Evolutionary conservation across 2,113 vertebrate genomes (phyloP), one percentile per base, ranked within the genome.

Genomic region (Chionodraco myersi): DNA sequence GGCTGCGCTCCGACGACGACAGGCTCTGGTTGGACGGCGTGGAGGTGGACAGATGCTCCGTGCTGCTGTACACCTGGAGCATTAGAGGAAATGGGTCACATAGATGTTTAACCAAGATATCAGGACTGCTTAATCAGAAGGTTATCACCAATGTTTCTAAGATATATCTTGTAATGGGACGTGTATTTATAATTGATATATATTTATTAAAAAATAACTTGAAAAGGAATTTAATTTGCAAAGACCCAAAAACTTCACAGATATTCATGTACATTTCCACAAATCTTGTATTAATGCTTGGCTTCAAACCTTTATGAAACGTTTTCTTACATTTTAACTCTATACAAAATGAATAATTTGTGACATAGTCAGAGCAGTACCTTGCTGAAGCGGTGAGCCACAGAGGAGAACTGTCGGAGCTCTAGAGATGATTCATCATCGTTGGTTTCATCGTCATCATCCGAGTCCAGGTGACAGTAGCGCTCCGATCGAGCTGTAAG

Each of bases 371-470:
- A 47, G 10, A 49, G 5, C 6, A 70, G 54, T 61, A 98, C 98
- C 96, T 97, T 98, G 95, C 96, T 99, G 92, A 99, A 99, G 36
- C 97, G 97, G 62, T 98, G 97, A 2, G 98, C 97, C 47, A 97
- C 98, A 54, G 97, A 99, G 0, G 97, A 98, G 88, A 99, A 99
- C 94, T 99, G 97, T 2, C 96, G 95, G 0, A 99, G 96, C 91
- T 98, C 97, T 1, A 96, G 87, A 0, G 96, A 97, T 0, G 96
- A 96, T 23, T 98, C 97, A 67, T 99, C 97, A 0, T 98, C 97
- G 0, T 97, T 97, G 5, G 97, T 97, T 63, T 99, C 97, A 1
- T 99, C 97, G 12, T 99, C 97, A 0, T 93, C 93, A 0, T 94
- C 93, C 0, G 98, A 97, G 51, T 90, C 97, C 81, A 97, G 75